A percentile compares a stretch with the other conserved stretches of the same genome.
These are phyloP conservation scores for Rhingia rostrata DNA, from an alignment of 2,888 invertebrate species.

Conservation along the genomic window DNA sequence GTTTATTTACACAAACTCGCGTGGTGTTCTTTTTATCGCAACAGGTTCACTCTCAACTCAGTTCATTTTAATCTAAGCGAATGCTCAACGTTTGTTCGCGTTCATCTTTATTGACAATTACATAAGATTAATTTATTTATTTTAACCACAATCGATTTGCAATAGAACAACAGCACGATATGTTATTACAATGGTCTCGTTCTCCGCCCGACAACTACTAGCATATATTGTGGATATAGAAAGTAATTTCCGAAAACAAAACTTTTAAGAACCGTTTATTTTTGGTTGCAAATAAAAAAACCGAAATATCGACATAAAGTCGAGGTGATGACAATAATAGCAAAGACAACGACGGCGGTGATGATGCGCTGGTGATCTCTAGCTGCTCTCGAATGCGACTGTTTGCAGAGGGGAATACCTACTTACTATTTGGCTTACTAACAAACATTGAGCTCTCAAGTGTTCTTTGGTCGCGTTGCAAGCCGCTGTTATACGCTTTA, in stretches of 20 bases:
- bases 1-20: slow-evolving; percentile 72
- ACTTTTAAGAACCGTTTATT: slow-evolving; percentile 74
- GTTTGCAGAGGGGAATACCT: slow-evolving; percentile 84
- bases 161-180: slow-evolving; percentile 70
- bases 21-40: slow-evolving; percentile 69
- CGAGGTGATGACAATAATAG: slow-evolving; percentile 74
- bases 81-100: slow-evolving; percentile 29
- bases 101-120: slow-evolving; percentile 72
- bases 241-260: slow-evolving; percentile 74
- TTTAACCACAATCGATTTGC: slow-evolving; percentile 72
- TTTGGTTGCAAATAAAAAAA: slow-evolving; percentile 73
- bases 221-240: slow-evolving; percentile 64
- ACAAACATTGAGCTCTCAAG: slow-evolving; percentile 83
- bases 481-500: slow-evolving; percentile 59
- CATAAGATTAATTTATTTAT: slow-evolving; percentile 74
- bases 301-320: slow-evolving; percentile 72
- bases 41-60: slow-evolving; percentile 63
- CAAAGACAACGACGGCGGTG: slow-evolving; percentile 75
- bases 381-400: slow-evolving; percentile 84
- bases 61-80: slow-evolving; percentile 68
- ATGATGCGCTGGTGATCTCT: slow-evolving; percentile 83
- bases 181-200: slow-evolving; percentile 68
- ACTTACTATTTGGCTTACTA: slow-evolving; percentile 84
- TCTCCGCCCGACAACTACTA: slow-evolving; percentile 63
- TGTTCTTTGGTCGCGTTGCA: slow-evolving; percentile 77